phyloP scores from a whole-genome alignment of 2,888 invertebrate genomes.

The Ormyrus rosae region DNA sequence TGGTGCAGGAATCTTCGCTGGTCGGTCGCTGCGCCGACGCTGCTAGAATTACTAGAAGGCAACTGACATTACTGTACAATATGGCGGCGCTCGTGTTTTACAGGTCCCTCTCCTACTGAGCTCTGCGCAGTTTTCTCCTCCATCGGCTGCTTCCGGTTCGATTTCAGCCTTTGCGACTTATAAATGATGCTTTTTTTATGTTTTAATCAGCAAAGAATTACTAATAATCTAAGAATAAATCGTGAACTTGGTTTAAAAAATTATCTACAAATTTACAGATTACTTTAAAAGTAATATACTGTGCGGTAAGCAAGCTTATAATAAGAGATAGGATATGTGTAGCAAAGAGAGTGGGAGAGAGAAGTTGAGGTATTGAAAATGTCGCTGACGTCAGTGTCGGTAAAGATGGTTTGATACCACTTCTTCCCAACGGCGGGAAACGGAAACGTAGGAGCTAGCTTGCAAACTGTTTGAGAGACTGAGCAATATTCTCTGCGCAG shows the following conservation, averaged over 20 bases:
- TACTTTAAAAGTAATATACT: no score
- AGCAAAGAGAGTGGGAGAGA: not conserved
- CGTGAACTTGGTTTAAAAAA: no score
- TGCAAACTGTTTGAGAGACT: not conserved
- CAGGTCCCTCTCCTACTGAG: constrained; percentile 6
- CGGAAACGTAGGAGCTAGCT: not conserved
- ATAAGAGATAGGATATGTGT: no score
- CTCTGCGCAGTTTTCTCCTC: constrained; percentile 43
- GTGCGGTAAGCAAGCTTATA: no score
- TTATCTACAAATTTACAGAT: no score
- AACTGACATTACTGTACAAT: constrained; percentile 22
- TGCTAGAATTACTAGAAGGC: not conserved
- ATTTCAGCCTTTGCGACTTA: not conserved
- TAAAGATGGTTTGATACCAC: constrained; percentile 68
- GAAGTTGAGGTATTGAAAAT: constrained; percentile 1
- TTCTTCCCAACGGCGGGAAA: constrained; percentile 36
- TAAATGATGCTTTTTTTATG: not conserved
- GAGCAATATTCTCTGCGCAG: not conserved
- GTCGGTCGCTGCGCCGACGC: constrained; percentile 1
- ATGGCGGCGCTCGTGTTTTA: constrained; percentile 36
- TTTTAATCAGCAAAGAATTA: not conserved
- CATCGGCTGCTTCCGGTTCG: constrained; percentile 38
- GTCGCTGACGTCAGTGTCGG: constrained; percentile 65
- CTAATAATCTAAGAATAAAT: no score
- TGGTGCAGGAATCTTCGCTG: constrained; percentile 44